Evolutionary conservation across 2,113 vertebrate species (phyloP), one percentile per base, ranked within the genome.

Genomic region (Haliaeetus leucogaster): DNA sequence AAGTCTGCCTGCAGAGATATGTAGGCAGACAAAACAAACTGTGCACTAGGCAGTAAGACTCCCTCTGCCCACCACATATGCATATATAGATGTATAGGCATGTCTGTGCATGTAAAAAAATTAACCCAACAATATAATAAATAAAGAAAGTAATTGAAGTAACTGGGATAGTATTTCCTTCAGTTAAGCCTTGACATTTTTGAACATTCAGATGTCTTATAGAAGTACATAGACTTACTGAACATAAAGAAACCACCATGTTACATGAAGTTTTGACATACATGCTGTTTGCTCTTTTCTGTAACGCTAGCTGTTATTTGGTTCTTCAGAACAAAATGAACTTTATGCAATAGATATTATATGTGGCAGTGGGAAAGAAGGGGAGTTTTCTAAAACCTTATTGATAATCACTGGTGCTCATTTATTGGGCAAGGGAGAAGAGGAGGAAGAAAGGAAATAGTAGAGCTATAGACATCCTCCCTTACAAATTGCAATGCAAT

Each of bases 51-150:
- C 12, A 58, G 7, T 40, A 82, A 40, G 26, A 42, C 10, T 20
- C 1, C 4, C 2, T 2, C 5, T 25, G 9, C 9, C 58, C 16
- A 61, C 9, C 8, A 56, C 12, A 45, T 45, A 43, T 17, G 6
- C 3, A 43, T 26, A 30, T 22, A n/a, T 23, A 42, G 4, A 13
- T n/a, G 5, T 13, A 29, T 32, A 66, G 13, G 7, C 2, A 3
- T 23, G 22, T 19, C 12, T n/a, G 16, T 21, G 14, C 25, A 13
- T 21, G 7, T 17, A 71, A 72, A 68, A 68, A 19, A 58, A 34
- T 9, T 38, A 73, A 55, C 1, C 1, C 6, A 86, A 8, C 13
- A 38, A 45, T 55, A 59, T 25, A 86, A 65, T 8, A 87, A 70
- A 59, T 38, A 29, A 4, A 9, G 21, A 79, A 72, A 45, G 0